Evolutionary conservation across 2,797 vertebrate genomes (phyloP).

Genomic region (Notolabrus celidotus): DNA sequence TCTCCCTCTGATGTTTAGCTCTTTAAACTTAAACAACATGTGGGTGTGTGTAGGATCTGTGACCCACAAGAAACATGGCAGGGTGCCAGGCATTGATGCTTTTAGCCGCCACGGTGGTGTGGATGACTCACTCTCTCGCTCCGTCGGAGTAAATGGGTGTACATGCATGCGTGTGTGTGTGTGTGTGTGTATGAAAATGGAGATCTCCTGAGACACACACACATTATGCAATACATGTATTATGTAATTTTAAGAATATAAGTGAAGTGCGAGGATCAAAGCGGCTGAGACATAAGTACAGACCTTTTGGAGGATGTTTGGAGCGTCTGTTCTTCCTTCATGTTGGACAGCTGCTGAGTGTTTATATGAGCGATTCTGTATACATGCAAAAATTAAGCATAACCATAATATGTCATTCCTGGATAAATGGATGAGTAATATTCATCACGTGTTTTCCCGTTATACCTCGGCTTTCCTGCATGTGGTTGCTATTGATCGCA

Average conservation of each 20-base stretch:
- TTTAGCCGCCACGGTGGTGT: conserved; percentile 44
- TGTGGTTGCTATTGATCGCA: conserved; percentile 16
- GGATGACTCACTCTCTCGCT: conserved; percentile 68
- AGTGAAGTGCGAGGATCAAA: conserved; percentile 12
- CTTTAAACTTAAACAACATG: conserved; percentile 70
- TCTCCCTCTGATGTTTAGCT: conserved; percentile 62
- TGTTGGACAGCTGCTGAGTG: conserved; percentile 3
- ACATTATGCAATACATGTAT: conserved; percentile 51
- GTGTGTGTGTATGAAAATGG: conserved; percentile 34
- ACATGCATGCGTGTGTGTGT: conserved; percentile 14
- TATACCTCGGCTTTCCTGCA: not conserved
- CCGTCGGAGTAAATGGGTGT: conserved; percentile 41
- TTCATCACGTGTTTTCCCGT: not conserved
- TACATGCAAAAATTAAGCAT: not conserved
- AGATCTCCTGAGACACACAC: conserved; percentile 39
- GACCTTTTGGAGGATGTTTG: not conserved
- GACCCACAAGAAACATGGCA: conserved; percentile 72
- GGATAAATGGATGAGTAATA: not conserved
- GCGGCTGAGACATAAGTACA: conserved; percentile 17
- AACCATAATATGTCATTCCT: not conserved
- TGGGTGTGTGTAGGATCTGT: conserved; percentile 74
- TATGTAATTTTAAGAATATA: conserved; percentile 49
- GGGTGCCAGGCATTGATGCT: conserved; percentile 70
- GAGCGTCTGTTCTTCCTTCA: conserved; percentile 2
- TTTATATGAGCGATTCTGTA: not conserved